Evolutionary conservation across 2,113 vertebrate genomes (phyloP), one percentile per base, ranked within the genome.

Genomic region (Ibidorhyncha struthersii): DNA sequence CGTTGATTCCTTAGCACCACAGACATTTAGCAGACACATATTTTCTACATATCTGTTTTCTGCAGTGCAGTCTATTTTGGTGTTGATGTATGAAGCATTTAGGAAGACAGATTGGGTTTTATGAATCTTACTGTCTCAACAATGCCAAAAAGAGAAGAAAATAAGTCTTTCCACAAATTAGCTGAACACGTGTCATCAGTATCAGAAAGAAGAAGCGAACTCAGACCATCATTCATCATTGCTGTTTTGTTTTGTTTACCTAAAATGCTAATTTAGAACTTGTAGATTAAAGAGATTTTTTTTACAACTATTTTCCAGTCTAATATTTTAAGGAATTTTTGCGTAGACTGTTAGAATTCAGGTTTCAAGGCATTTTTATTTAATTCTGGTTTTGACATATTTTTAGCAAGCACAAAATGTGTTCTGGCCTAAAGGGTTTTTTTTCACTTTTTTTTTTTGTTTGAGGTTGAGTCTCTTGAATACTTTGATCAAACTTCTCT

Each of bases 11-110:
- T 96, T 95, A 91, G 95, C 63, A 65, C 94, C 96, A 91, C 58
- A 94, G 93, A 74, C 76, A 88, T 92, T 96, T 96, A 94, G 76
- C 40, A 96, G 93, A 94, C 77, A 65, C 78, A 63, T 55, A 34
- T 82, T 93, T 86, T 90, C 71, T 74, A 87, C 2, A 50, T 4
- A 71, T 89, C 36, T 89, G 53, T 95, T 96, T 96, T 67, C 59
- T 92, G 65, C 90, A 74, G 5, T 70, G 92, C 59, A 74, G 66
- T 92, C 38, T 98, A 59, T 96, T 98, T 97, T 94, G 71, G 43
- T 8, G 29, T 18, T 85, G 93, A 93, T 95, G 16, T 91, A 76
- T 94, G 80, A 96, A 95, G 61, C 11, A 0, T 38, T 71, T 73
- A 93, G 74, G 79, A 92, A 83, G 78, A 32, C 38, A 93, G 71